Evolutionary conservation across 64 coral and sea anemone species (phyloP).

Genomic region (Porites lutea): DNA sequence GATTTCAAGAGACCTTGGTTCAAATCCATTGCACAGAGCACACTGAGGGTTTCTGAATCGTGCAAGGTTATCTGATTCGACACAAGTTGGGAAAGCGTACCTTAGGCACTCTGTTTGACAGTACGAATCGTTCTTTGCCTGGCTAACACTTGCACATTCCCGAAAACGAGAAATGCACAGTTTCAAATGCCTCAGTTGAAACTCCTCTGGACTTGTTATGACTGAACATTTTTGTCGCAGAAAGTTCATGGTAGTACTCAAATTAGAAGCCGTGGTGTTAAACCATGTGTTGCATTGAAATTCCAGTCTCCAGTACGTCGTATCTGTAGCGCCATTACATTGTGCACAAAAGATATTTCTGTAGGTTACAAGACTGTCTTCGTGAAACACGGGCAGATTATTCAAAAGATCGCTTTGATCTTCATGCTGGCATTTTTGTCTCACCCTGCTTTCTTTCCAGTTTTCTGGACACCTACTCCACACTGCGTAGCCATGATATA

Average conservation of each 20-base stretch:
- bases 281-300: background rate
- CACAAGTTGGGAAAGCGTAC: slow-evolving; percentile 31
- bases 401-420: slow-evolving; percentile 4
- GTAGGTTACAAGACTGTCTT: slow-evolving; percentile 20
- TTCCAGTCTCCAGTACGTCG: background rate
- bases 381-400: background rate
- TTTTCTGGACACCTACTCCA: background rate
- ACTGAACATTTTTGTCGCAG: background rate
- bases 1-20: background rate
- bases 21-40: background rate
- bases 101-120: slow-evolving; percentile 4
- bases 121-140: background rate
- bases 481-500: background rate
- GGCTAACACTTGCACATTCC: background rate
- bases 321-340: slow-evolving; percentile 10
- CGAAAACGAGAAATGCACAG: background rate
- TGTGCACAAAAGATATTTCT: slow-evolving; percentile 38
- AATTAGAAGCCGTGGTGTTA: background rate
- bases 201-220: background rate
- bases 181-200: background rate
- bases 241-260: background rate
- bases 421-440: background rate
- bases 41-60: slow-evolving; percentile 25
- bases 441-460: background rate
- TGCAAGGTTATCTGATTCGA: too few relatives aligned